A percentile compares a stretch with the other conserved stretches of the same genome.
Evolutionary conservation across 2,797 vertebrate species (phyloP).

Genomic region (Perodicticus potto): DNA sequence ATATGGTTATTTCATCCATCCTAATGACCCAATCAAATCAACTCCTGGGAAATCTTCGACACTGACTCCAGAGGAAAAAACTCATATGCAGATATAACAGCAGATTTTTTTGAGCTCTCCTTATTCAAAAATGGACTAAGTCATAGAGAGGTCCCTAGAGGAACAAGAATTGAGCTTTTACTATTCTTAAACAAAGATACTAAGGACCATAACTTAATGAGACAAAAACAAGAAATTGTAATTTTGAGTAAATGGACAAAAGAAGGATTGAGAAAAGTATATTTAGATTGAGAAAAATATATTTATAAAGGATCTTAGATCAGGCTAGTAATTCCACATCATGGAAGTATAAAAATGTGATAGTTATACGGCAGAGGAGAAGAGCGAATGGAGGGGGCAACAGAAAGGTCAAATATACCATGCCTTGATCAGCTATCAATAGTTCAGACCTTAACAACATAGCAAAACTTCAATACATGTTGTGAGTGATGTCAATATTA

Average conservation of each 20-base stretch:
- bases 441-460: background rate
- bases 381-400: background rate
- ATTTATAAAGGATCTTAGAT: background rate
- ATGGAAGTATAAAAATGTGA: background rate
- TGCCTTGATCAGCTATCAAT: background rate
- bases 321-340: background rate
- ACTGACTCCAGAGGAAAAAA: constrained; percentile 37
- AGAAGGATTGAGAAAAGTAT: background rate
- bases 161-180: background rate
- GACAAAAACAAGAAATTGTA: background rate
- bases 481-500: background rate
- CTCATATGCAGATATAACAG: background rate
- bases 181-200: constrained; percentile 44
- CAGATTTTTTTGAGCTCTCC: constrained; percentile 34
- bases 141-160: constrained; percentile 38
- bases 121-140: constrained; percentile 63
- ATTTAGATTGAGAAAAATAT: background rate
- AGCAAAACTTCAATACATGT: background rate
- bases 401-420: background rate
- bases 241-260: constrained; percentile 25
- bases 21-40: constrained; percentile 81
- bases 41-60: constrained; percentile 57
- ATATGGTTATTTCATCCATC: constrained; percentile 78
- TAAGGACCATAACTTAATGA: constrained; percentile 20
- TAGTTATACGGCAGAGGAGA: background rate